Base-by-base conservation (phyloP, 2,888 invertebrate genomes). In the Acleris cristana region DNA sequence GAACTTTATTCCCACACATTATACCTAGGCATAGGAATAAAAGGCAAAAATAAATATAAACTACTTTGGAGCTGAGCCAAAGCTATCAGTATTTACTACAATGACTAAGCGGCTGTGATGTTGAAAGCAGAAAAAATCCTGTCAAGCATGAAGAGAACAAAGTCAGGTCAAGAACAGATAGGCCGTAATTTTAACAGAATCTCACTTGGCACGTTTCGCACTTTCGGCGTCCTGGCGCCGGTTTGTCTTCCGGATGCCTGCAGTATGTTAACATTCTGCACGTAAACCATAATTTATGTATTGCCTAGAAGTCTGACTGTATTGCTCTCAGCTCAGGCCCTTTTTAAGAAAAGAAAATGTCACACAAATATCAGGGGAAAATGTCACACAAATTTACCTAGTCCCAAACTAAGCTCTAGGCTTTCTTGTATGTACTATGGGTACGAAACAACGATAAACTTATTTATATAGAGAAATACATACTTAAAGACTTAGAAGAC, bases 151-250 rank as follows among this genome's bases (percentile, higher is more conserved):
- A 34, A 23, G 21, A 53, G 26, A 53, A 26, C 12, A 21, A 45
- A 14, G 57, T 21, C 60, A 56, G 60, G 30, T 44, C 34, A 19
- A 51, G 7, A 60, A 1, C 54, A 23, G 60, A 55, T 51, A 44
- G 49, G 40, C 49, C 23, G 49, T 55, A 23, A 51, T 56, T 60
- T 19, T 49, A 55, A 56, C 54, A 59, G 44, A 49, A 40, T 60
- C 48, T 56, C 51, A 26, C 40, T 61, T 65, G 60, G 65, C 65
- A 65, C 65, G 48, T 59, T 56, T 26, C 23, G 45, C 56, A 23
- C 21, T 59, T 30, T 56, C 21, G 19, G 30, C 26, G 51, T 51
- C 44, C 51, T 30, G 61, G 61, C 66, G 61, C 60, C 61, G 12
- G 3, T 3, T 3, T 12, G 66, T 56, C 66, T 54, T 58, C 26